A percentile compares a stretch with the other conserved stretches of the same genome.
phyloP scores from a whole-genome alignment of 2,113 vertebrate genomes.

The Abramis brama region DNA sequence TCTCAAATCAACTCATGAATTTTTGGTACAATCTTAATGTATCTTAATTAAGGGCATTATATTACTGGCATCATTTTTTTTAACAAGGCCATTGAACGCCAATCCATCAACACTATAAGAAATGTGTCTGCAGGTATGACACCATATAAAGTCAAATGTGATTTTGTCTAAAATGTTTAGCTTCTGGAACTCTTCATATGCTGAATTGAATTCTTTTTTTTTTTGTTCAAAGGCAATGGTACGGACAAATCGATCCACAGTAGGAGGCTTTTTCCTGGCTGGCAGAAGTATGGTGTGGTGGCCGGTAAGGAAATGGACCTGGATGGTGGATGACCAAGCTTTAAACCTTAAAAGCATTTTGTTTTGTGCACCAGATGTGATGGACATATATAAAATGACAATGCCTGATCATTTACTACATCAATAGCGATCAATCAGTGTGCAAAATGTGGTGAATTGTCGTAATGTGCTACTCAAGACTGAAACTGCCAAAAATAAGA shows the following conservation, averaged over 20 bases:
- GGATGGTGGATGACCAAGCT: background rate
- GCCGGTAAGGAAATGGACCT: conserved; percentile 82
- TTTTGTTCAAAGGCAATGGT: conserved; percentile 84
- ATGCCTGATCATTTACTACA: background rate
- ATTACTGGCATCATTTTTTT: background rate
- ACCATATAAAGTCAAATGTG: background rate
- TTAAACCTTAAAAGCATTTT: background rate
- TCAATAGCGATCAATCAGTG: background rate
- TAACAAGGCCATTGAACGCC: background rate
- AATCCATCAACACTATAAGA: background rate
- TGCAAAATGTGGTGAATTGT: background rate
- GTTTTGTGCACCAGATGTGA: background rate
- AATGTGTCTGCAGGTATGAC: background rate
- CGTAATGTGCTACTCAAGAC: background rate
- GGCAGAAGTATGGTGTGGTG: conserved; percentile 92
- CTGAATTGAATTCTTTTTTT: background rate
- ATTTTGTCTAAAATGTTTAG: background rate
- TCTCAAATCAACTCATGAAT: background rate
- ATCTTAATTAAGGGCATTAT: background rate
- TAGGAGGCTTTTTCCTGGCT: conserved; percentile 93
- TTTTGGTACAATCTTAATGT: too few relatives aligned
- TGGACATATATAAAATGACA: background rate
- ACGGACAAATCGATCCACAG: conserved; percentile 85
- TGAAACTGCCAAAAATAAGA: too few relatives aligned
- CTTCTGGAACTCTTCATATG: background rate